phyloP scores from a whole-genome alignment of 2,797 vertebrate genomes.

The Tapera naevia region DNA sequence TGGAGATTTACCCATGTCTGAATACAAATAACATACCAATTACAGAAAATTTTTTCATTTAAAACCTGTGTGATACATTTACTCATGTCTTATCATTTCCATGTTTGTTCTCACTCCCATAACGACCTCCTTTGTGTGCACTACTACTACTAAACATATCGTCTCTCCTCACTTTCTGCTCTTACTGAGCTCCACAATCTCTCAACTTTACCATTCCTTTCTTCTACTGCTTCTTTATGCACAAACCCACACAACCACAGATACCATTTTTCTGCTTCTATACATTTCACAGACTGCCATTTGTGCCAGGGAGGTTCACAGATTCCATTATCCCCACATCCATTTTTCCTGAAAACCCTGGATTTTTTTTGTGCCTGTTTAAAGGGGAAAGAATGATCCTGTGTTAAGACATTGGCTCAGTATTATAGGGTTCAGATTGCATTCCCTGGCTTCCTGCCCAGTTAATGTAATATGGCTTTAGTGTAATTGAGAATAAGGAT shows the following conservation, averaged over 20 bases:
- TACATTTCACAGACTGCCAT: not conserved
- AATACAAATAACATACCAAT: not conserved
- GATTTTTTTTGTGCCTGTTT: not conserved
- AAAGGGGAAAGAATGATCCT: not conserved
- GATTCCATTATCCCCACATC: not conserved
- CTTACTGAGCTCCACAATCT: not conserved
- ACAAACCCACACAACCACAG: accelerated
- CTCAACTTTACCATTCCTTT: not conserved
- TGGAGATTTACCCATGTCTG: not conserved
- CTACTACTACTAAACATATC: not conserved
- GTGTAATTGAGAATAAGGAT: conserved; percentile 36
- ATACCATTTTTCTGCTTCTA: not conserved
- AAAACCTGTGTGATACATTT: not conserved
- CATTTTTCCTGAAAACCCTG: not conserved
- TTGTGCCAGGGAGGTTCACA: not conserved
- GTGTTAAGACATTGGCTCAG: not conserved
- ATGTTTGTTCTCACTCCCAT: not conserved
- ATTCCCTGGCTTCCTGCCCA: conserved; percentile 29
- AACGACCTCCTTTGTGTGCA: not conserved
- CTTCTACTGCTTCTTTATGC: not conserved
- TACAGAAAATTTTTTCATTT: not conserved
- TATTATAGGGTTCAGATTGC: not conserved
- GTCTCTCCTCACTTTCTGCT: not conserved
- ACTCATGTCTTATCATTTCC: not conserved
- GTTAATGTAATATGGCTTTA: conserved; percentile 15